Conservation (phyloP, 1,140 invertebrate species). For the Drosophila subpulchrella region DNA sequence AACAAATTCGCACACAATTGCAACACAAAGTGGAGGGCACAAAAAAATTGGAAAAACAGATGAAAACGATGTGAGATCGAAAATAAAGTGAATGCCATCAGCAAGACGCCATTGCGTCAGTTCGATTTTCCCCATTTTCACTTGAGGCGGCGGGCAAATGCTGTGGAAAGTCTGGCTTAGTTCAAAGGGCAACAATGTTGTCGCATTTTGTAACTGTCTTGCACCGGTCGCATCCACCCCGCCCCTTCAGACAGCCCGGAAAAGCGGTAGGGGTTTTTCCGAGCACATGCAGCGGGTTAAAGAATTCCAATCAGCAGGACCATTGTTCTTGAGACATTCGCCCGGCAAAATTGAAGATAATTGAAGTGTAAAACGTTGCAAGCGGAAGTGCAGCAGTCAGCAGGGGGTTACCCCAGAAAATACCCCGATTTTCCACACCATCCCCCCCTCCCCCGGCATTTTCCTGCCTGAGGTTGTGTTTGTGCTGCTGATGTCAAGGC, state of each 20-base stretch:
- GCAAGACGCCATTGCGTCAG: constrained; percentile 65
- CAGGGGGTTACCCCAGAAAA: constrained; percentile 28
- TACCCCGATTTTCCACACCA: not conserved
- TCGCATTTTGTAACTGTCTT: constrained; percentile 82
- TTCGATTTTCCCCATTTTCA: constrained; percentile 62
- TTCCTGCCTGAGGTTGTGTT: constrained; percentile 14
- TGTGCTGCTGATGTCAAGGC: constrained; percentile 64
- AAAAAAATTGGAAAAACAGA: not conserved
- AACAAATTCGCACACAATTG: constrained; percentile 81
- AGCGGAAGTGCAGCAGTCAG: constrained; percentile 79
- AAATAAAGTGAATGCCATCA: constrained; percentile 77
- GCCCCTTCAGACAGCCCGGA: constrained; percentile 1
- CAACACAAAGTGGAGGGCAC: constrained; percentile 47
- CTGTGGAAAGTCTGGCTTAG: constrained; percentile 19
- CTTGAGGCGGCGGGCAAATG: constrained; percentile 25
- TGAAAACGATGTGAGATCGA: constrained; percentile 47
- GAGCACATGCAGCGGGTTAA: constrained; percentile 76
- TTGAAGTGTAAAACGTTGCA: constrained; percentile 79
- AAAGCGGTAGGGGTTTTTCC: constrained; percentile 9
- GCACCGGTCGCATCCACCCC: constrained; percentile 40
- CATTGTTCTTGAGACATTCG: constrained; percentile 82
- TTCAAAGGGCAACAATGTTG: constrained; percentile 73
- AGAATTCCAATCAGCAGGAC: constrained; percentile 80
- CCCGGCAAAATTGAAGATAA: constrained; percentile 79
- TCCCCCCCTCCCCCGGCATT: not conserved